These are phyloP conservation scores for Melanotus villosus DNA, from an alignment of 2,888 invertebrate genomes.

Conservation along the genomic window DNA sequence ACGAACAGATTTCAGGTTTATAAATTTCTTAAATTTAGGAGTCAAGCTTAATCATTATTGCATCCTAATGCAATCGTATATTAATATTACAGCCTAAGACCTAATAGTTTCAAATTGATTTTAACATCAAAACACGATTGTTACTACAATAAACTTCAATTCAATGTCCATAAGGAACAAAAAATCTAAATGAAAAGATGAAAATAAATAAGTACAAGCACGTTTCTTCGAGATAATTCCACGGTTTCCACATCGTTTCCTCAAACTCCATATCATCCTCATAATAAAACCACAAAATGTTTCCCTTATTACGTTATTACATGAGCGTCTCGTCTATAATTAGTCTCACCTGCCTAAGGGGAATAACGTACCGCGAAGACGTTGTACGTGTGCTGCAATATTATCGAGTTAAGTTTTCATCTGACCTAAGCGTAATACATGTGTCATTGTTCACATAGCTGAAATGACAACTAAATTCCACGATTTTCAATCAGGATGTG, in stretches of 20 bases:
- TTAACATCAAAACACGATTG: too few relatives aligned
- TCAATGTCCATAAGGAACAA: too few relatives aligned
- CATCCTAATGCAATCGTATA: too few relatives aligned
- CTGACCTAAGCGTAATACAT: neutral
- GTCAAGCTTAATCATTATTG: too few relatives aligned
- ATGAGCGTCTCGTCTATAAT: conserved; percentile 31
- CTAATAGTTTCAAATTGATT: too few relatives aligned
- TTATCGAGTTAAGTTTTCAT: conserved; percentile 1
- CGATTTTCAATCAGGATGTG: neutral
- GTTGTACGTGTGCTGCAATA: conserved; percentile 19
- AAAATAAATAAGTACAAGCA: too few relatives aligned
- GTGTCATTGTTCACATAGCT: too few relatives aligned
- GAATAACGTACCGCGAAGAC: conserved; percentile 36
- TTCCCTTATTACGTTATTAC: conserved; percentile 38
- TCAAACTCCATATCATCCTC: conserved; percentile 2
- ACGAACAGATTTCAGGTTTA: too few relatives aligned
- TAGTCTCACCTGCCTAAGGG: conserved; percentile 32
- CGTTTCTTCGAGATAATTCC: neutral
- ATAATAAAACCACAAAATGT: conserved; percentile 30
- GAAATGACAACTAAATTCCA: neutral
- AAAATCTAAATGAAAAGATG: too few relatives aligned
- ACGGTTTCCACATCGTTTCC: neutral
- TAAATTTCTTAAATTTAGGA: too few relatives aligned
- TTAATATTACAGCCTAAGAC: too few relatives aligned
- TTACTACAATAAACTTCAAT: too few relatives aligned